phyloP scores from a whole-genome alignment of 2,113 vertebrate species.

The Corythornis madagascariensis region DNA sequence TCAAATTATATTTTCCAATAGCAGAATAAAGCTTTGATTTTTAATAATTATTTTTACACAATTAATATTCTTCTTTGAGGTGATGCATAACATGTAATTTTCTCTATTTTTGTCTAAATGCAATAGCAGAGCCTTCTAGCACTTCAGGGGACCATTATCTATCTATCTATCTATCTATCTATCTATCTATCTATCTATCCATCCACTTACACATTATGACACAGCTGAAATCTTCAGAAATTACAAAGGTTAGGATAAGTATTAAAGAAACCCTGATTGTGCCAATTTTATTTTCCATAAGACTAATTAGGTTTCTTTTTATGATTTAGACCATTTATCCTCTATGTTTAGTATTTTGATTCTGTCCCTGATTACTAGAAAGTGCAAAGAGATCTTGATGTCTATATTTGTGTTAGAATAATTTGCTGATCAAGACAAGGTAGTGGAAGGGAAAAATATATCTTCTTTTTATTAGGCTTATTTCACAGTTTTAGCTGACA shows the following conservation, averaged over 20 bases:
- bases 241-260: background rate
- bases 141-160: background rate
- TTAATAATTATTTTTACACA: background rate
- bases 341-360: background rate
- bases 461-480: background rate
- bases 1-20: background rate
- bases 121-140: background rate
- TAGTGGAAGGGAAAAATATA: background rate
- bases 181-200: background rate
- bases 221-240: background rate
- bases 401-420: background rate
- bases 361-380: background rate
- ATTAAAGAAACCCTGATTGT: background rate
- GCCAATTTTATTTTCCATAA: background rate
- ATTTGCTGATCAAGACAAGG: background rate
- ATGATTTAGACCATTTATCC: background rate
- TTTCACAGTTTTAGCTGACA: background rate
- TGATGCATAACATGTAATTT: background rate
- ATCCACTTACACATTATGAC: background rate
- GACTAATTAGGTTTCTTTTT: background rate
- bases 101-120: background rate
- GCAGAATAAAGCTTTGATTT: background rate
- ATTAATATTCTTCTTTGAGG: background rate
- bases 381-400: background rate
- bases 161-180: background rate